Evolutionary conservation across 2,113 vertebrate genomes (phyloP), one percentile per base, ranked within the genome.

Genomic region (Manacus vitellinus): DNA sequence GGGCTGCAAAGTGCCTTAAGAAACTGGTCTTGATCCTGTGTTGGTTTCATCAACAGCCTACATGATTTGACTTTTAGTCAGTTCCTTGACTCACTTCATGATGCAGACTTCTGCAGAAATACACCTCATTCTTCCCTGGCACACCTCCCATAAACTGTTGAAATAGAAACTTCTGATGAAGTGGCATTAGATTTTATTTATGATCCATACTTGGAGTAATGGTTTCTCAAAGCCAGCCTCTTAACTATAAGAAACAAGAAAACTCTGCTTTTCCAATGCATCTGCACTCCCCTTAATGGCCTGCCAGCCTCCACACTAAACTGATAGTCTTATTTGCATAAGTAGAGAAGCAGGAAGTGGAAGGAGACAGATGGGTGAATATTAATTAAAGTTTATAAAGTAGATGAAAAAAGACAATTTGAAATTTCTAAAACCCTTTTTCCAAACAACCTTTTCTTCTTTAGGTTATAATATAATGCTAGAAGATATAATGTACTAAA

Each of bases 301-400:
- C 78, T 96, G 58, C 39, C 72, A 95, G 75, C 43, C 70, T 93
- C 71, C 89, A 85, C 59, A 63, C 35, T 82, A 76, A 89, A 94
- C 47, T 83, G 68, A 62, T 30, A 65, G 18, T 51, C 62, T 73
- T 47, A 88, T 89, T 95, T 95, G 81, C 46, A 14, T 94, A 88
- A 96, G 37, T 54, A 74, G 88, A 89, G 89, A 97, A 94, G 74
- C 43, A 92, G 54, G 68, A 96, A 97, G 54, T 68, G 55, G 67
- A 92, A 74, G 68, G 30, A 97, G 90, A 95, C 78, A 97, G 87
- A 96, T 84, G 83, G 81, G n/a, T 92, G 95, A 96, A 95, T 92
- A 95, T 94, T 95, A 97, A 94, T 93, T 92, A 89, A 94, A 55
- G 21, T 78, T 92, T 91, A 92, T 89, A 94, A 91, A 55, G 54